These are phyloP conservation scores for Epinotia ramella DNA, from an alignment of 2,888 invertebrate species.

Conservation along the genomic window DNA sequence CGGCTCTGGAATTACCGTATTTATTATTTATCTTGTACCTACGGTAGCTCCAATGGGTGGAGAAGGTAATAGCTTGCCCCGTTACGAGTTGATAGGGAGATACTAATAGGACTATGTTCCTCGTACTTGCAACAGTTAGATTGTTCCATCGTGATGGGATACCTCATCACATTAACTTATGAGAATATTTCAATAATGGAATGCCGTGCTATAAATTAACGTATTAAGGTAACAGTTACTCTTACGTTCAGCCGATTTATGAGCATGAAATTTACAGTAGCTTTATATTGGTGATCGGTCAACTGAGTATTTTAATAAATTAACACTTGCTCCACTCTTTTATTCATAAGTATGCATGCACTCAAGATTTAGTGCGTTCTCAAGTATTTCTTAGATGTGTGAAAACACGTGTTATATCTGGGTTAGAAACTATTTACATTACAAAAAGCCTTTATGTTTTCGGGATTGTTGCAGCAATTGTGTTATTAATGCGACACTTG, in stretches of 20 bases:
- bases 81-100: slow-evolving; percentile 74
- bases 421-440: slow-evolving; percentile 25
- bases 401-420: slow-evolving; percentile 8
- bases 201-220: slow-evolving; percentile 33
- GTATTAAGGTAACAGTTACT: slow-evolving; percentile 20
- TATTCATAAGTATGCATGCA: slow-evolving; percentile 18
- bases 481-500: slow-evolving; percentile 36
- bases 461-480: slow-evolving; percentile 23
- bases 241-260: slow-evolving; percentile 5
- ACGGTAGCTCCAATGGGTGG: slow-evolving; percentile 51
- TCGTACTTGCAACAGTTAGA: slow-evolving; percentile 72
- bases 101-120: slow-evolving; percentile 64
- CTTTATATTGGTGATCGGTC: slow-evolving; percentile 6
- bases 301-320: slow-evolving; percentile 12
- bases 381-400: slow-evolving; percentile 13
- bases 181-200: slow-evolving; percentile 19
- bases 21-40: slow-evolving; percentile 47
- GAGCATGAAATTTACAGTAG: slow-evolving; percentile 10
- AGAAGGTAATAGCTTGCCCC: slow-evolving; percentile 67
- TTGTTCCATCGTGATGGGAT: slow-evolving; percentile 53
- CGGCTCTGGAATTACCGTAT: slow-evolving; percentile 42
- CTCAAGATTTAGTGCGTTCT: slow-evolving; percentile 13
- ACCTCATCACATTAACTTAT: slow-evolving; percentile 25
- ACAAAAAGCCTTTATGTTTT: slow-evolving; percentile 26
- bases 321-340: slow-evolving; percentile 18